These are phyloP conservation scores for Porites australiensis DNA, from an alignment of 64 coral and sea anemone species.

Conservation along the genomic window DNA sequence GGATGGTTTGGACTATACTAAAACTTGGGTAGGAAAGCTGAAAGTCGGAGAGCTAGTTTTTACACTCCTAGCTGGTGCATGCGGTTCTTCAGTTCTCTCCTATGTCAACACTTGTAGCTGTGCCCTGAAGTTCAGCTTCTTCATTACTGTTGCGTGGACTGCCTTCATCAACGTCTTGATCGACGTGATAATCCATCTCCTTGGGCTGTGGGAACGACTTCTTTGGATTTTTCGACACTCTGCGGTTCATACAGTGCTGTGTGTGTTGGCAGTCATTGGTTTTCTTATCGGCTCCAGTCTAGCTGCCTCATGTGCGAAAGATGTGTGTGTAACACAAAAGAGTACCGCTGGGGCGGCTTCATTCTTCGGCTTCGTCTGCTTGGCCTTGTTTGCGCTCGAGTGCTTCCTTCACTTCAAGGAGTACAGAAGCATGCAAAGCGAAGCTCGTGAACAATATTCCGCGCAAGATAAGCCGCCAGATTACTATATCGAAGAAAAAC, in stretches of 20 bases:
- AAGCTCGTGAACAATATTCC: slow-evolving; percentile 62
- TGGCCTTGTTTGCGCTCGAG: slow-evolving; percentile 75
- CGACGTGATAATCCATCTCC: slow-evolving; percentile 76
- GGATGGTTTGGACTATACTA: slow-evolving; percentile 23
- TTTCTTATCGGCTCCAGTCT: slow-evolving; percentile 74
- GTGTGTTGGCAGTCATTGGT: slow-evolving; percentile 59
- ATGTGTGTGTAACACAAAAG: neutral
- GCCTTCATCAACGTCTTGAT: slow-evolving; percentile 83
- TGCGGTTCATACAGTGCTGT: slow-evolving; percentile 39
- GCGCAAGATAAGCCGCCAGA: slow-evolving; percentile 45
- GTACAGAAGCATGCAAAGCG: slow-evolving; percentile 72
- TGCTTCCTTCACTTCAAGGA: slow-evolving; percentile 58
- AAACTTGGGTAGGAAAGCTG: slow-evolving; percentile 59
- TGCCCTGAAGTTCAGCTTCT: slow-evolving; percentile 45
- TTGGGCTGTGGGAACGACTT: slow-evolving; percentile 85
- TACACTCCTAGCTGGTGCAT: slow-evolving; percentile 71
- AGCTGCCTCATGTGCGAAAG: slow-evolving; percentile 26
- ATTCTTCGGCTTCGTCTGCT: slow-evolving; percentile 76
- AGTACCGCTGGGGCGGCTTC: slow-evolving; percentile 54
- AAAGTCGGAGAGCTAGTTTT: slow-evolving; percentile 65
- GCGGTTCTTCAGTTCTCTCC: slow-evolving; percentile 9
- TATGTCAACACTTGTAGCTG: neutral
- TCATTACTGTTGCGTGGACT: slow-evolving; percentile 85
- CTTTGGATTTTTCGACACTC: slow-evolving; percentile 89
- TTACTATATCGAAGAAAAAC: neutral